These are phyloP conservation scores for Mormyrus lacerda DNA, from an alignment of 2,113 vertebrate species.

Conservation along the genomic window DNA sequence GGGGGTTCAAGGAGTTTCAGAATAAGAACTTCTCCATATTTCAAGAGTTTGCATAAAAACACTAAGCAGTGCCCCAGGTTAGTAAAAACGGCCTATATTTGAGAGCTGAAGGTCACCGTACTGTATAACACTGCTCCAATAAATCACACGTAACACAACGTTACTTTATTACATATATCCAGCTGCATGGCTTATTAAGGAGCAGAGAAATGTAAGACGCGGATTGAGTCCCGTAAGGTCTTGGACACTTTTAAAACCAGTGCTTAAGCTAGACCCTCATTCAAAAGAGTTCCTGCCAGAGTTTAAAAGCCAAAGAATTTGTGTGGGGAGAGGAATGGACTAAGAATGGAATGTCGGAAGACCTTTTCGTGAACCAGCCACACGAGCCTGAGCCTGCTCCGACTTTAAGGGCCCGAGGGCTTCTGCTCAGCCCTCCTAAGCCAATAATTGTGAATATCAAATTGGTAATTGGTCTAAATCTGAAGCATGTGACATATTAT, in stretches of 20 bases:
- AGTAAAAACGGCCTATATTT: not conserved
- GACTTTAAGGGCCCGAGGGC: not conserved
- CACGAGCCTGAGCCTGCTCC: not conserved
- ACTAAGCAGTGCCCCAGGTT: not conserved
- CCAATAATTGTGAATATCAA: conserved; percentile 5
- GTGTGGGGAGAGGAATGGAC: not conserved
- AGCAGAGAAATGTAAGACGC: not conserved
- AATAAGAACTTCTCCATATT: not conserved
- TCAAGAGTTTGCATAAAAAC: not conserved
- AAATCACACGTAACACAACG: not conserved
- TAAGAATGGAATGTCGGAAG: not conserved
- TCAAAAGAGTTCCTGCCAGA: not conserved
- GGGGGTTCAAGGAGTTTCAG: not conserved
- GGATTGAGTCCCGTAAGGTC: not conserved
- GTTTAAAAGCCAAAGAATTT: conserved; percentile 1
- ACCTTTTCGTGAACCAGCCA: not conserved
- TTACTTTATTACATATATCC: not conserved
- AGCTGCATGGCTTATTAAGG: not conserved
- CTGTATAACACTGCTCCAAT: not conserved
- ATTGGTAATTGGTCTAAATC: conserved; percentile 5
- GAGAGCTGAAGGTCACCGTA: not conserved
- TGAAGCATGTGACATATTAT: not conserved
- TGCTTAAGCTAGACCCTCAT: not conserved
- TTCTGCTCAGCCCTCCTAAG: not conserved
- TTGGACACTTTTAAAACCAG: not conserved